Evolutionary conservation across 2,113 vertebrate genomes (phyloP).

Genomic region (Ailuropoda melanoleuca): DNA sequence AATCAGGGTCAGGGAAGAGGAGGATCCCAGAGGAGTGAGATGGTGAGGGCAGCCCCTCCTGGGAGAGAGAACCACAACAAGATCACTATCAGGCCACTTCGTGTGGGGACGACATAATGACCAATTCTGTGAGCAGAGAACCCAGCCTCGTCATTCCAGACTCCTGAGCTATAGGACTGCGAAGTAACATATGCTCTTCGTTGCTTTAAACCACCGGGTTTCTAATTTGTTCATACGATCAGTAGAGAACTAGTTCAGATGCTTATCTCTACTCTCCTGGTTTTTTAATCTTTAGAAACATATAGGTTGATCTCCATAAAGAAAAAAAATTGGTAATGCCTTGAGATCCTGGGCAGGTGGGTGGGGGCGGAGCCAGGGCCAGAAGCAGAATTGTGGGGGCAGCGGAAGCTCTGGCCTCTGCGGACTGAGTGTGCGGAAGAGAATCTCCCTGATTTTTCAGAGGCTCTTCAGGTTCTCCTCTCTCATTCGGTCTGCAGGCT

Average conservation of each 20-base stretch:
- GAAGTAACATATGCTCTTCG: no score
- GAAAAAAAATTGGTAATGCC: background rate
- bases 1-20: background rate
- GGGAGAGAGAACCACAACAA: background rate
- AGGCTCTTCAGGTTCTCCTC: constrained; percentile 88
- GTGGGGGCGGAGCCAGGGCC: constrained; percentile 64
- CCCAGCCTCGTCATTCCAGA: no score
- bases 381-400: constrained; percentile 62
- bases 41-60: background rate
- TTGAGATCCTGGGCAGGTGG: constrained; percentile 47
- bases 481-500: constrained; percentile 83
- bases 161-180: no score
- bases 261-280: no score
- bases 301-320: no score
- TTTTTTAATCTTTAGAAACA: no score
- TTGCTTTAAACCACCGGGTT: no score
- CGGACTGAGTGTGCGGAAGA: constrained; percentile 60
- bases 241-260: no score
- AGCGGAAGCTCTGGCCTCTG: background rate
- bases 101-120: background rate
- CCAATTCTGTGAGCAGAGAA: no score
- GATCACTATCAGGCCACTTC: background rate
- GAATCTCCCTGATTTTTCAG: constrained; percentile 89
- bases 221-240: no score
- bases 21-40: background rate